Base-by-base conservation (phyloP, 2,797 vertebrate species). In the Microctenopoma lineatum region DNA sequence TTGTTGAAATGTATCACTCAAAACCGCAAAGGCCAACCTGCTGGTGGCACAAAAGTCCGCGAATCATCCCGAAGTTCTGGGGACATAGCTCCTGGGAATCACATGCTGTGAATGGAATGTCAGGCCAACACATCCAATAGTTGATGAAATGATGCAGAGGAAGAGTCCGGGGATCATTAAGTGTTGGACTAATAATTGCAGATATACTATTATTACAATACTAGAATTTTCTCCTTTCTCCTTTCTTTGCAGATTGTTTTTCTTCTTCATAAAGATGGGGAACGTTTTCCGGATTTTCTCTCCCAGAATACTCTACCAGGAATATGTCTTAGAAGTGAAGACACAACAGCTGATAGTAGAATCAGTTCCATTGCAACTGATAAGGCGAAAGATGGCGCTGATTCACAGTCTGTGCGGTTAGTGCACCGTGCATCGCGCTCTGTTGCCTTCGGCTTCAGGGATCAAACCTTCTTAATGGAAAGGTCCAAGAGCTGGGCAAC, bases 391-490 rank as follows among this genome's bases (percentile, higher is more conserved):
- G 34, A 58, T n/a, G 61, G 26, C 1, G 55, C 38, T 1, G 18
- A 66, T 53, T 52, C 54, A 15, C 32, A 16, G 44, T 39, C 73
- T 27, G 57, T 38, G 14, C 39, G 85, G 81, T 57, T 69, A 7
- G 63, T 68, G 29, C 73, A 57, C 59, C 81, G 48, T 55, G 21
- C 21, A 21, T 21, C 21, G 21, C 13, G 5, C 62, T 50, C 44
- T 1, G 54, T 46, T 2, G n/a, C 59, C 25, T 61, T 73, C 0
- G 59, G 83, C 5, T 41, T 3, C 60, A 55, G n/a, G 46, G 66
- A 84, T 47, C 57, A 74, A 58, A 65, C 71, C 27, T 63, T 71
- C 12, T 42, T 71, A 16, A 7, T 80, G 55, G 45, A 86, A 76
- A 77, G 62, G 48, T 25, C 62, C 9, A 27, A 64, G 27, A 39